Evolutionary conservation across 2,888 invertebrate genomes (phyloP).

Genomic region (Philereme transversata): DNA sequence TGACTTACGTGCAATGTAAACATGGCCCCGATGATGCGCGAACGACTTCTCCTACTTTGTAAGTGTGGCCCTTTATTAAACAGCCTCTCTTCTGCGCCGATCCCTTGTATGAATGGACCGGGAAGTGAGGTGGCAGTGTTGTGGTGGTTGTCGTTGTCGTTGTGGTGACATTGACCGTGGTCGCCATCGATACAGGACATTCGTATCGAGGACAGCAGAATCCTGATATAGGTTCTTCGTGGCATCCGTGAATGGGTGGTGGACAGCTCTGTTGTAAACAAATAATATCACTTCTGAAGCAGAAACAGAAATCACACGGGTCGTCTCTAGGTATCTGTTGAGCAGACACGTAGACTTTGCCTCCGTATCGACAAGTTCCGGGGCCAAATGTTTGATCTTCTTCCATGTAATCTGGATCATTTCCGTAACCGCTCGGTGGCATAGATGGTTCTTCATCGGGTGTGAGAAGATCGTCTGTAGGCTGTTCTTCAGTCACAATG

Average conservation of each 20-base stretch:
- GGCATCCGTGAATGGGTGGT: slow-evolving; percentile 95
- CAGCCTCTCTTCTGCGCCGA: slow-evolving; percentile 91
- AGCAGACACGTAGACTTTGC: slow-evolving; percentile 96
- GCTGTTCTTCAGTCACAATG: slow-evolving; percentile 53
- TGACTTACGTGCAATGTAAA: slow-evolving; percentile 95
- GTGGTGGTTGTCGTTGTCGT: slow-evolving; percentile 94
- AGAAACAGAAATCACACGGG: slow-evolving; percentile 98
- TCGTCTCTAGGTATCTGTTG: slow-evolving; percentile 97
- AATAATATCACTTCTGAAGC: slow-evolving; percentile 97
- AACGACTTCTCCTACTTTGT: slow-evolving; percentile 93
- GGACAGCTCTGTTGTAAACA: slow-evolving; percentile 98
- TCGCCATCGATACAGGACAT: slow-evolving; percentile 95
- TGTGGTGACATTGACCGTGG: slow-evolving; percentile 91
- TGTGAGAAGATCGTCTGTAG: slow-evolving; percentile 64
- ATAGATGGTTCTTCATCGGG: slow-evolving; percentile 64
- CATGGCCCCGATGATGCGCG: slow-evolving; percentile 95
- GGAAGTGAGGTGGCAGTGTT: slow-evolving; percentile 92
- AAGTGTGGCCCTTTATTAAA: slow-evolving; percentile 92
- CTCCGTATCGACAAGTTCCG: slow-evolving; percentile 95
- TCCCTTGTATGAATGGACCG: slow-evolving; percentile 90
- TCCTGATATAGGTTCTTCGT: slow-evolving; percentile 95
- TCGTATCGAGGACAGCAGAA: slow-evolving; percentile 98
- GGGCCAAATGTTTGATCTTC: slow-evolving; percentile 93
- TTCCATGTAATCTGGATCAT: slow-evolving; percentile 88
- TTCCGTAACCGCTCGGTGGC: slow-evolving; percentile 74